These are phyloP conservation scores for Sylvicola fuscatus DNA, from an alignment of 2,888 invertebrate species.

Conservation along the genomic window DNA sequence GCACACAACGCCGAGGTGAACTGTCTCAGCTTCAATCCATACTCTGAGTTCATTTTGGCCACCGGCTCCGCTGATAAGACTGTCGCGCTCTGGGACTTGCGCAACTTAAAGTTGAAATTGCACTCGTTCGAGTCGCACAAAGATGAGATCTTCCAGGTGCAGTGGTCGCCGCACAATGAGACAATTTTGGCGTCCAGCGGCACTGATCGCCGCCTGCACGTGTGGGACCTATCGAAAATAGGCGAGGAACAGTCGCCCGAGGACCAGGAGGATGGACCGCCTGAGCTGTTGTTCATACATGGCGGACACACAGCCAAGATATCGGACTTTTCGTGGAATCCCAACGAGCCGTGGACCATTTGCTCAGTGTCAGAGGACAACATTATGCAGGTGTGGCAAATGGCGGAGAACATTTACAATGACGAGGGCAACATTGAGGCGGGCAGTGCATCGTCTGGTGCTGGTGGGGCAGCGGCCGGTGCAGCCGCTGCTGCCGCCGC, in stretches of 20 bases:
- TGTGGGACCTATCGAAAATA: conserved; percentile 99
- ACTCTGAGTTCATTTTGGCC: conserved; percentile 93
- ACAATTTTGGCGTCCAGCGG: conserved; percentile 97
- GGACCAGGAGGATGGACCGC: conserved; percentile 97
- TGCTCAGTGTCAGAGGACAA: conserved; percentile 99
- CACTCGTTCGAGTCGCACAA: conserved; percentile 99
- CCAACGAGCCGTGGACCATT: conserved; percentile 99
- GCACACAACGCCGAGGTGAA: conserved; percentile 99
- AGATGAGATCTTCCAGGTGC: conserved; percentile 99
- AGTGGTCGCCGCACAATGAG: conserved; percentile 99
- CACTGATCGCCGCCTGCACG: conserved; percentile 90
- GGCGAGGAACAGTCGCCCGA: conserved; percentile 97
- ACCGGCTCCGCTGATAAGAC: conserved; percentile 98
- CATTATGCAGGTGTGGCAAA: conserved; percentile 99
- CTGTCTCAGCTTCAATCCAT: conserved; percentile 98
- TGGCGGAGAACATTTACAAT: conserved; percentile 99
- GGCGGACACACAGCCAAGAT: conserved; percentile 99
- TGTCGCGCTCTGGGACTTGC: conserved; percentile 93
- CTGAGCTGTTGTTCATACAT: conserved; percentile 90
- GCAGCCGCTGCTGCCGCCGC: too few species aligned
- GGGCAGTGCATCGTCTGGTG: too few species aligned
- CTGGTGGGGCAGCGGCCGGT: too few species aligned
- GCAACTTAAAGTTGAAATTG: conserved; percentile 90
- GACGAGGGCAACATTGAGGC: too few species aligned
- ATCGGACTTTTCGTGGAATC: conserved; percentile 99